phyloP scores from a whole-genome alignment of 2,888 invertebrate species.

The Lagria hirta region DNA sequence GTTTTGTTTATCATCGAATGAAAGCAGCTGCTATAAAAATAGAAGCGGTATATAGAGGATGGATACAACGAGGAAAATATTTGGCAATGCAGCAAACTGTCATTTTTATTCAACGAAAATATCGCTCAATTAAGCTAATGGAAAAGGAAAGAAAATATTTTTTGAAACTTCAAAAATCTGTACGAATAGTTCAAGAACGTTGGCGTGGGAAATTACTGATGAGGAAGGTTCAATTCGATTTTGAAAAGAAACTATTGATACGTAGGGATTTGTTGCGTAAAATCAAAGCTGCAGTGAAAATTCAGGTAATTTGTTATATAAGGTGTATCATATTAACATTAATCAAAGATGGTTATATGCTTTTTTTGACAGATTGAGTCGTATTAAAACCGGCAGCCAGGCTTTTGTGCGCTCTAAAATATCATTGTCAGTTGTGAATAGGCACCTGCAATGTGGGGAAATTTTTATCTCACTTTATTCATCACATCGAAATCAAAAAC shows the following conservation, averaged over 20 bases:
- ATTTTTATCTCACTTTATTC: no score
- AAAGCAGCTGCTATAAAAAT: slow-evolving; percentile 40
- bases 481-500: no score
- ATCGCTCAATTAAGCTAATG: slow-evolving; percentile 31
- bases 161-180: slow-evolving; percentile 16
- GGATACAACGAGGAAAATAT: slow-evolving; percentile 48
- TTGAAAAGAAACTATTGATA: slow-evolving; percentile 23
- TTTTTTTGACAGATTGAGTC: no score
- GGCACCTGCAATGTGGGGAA: no score
- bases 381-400: no score
- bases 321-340: no score
- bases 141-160: slow-evolving; percentile 27
- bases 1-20: slow-evolving; percentile 15
- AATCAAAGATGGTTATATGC: no score
- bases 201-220: slow-evolving; percentile 45
- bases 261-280: not conserved
- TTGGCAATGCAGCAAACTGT: slow-evolving; percentile 10
- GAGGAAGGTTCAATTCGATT: slow-evolving; percentile 46
- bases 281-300: slow-evolving; percentile 60
- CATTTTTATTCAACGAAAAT: slow-evolving; percentile 2
- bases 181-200: slow-evolving; percentile 53
- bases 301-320: slow-evolving; percentile 58
- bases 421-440: no score
- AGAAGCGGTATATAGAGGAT: slow-evolving; percentile 48
- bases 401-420: no score